Evolutionary conservation across 1,140 invertebrate species (phyloP).

Genomic region (Caenorhabditis briggsae): DNA sequence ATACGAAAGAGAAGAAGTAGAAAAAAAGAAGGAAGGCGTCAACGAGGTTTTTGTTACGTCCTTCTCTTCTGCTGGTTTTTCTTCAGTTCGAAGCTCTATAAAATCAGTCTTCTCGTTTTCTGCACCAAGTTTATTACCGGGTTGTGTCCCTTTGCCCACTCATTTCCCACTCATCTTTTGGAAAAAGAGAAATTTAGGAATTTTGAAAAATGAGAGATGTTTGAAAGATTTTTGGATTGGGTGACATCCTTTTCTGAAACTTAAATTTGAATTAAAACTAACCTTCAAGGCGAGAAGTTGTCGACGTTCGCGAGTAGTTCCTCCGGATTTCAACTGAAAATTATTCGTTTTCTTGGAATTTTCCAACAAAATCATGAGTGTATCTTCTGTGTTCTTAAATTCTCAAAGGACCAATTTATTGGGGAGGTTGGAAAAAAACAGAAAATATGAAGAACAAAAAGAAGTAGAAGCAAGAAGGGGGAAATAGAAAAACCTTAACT

Average conservation of each 20-base stretch:
- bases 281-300: constrained; percentile 79
- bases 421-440: background rate
- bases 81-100: background rate
- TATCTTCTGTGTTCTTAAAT: background rate
- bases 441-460: background rate
- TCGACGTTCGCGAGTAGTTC: constrained; percentile 63
- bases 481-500: constrained; percentile 47
- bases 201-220: background rate
- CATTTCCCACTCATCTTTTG: constrained; percentile 42
- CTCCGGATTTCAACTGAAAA: constrained; percentile 68
- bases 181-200: background rate
- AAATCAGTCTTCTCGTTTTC: constrained; percentile 13
- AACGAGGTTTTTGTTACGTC: no score
- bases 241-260: background rate
- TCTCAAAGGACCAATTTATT: constrained; percentile 81
- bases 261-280: background rate
- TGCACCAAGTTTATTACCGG: constrained; percentile 52
- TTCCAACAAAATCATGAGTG: constrained; percentile 8
- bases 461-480: background rate
- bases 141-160: constrained; percentile 14
- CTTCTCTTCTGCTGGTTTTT: background rate
- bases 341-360: background rate
- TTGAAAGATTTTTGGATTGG: background rate
- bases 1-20: no score
- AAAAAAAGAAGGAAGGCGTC: no score